Percentiles rank a stretch among this genome's conserved stretches.
Conservation (phyloP, 2,888 invertebrate genomes). For the Tubulanus polymorphus region DNA sequence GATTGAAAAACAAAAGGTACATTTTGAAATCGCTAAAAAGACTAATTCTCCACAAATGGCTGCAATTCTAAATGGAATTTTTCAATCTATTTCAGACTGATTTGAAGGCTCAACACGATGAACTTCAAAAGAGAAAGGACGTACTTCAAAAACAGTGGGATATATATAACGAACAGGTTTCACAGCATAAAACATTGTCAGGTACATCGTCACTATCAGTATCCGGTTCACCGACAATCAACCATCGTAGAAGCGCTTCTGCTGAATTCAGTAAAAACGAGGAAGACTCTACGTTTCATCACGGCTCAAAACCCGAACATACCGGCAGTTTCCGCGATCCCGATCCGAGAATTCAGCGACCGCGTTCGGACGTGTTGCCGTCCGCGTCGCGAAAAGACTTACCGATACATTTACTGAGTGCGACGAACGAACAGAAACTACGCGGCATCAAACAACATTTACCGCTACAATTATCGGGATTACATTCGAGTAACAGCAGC, state of each 20-base stretch:
- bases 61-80: background rate
- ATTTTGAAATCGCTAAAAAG: slow-evolving; percentile 4
- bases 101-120: slow-evolving; percentile 84
- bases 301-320: slow-evolving; percentile 23
- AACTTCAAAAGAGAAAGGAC: slow-evolving; percentile 82
- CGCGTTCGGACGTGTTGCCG: background rate
- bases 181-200: slow-evolving; percentile 9
- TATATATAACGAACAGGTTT: slow-evolving; percentile 32
- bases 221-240: slow-evolving; percentile 6
- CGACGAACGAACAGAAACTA: slow-evolving; percentile 67
- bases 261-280: slow-evolving; percentile 27
- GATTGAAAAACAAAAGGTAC: slow-evolving; percentile 65
- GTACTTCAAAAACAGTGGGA: slow-evolving; percentile 67
- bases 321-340: slow-evolving; percentile 27
- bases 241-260: slow-evolving; percentile 36
- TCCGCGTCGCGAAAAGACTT: slow-evolving; percentile 42
- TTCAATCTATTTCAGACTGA: slow-evolving; percentile 79
- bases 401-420: slow-evolving; percentile 71
- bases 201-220: background rate
- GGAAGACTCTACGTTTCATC: slow-evolving; percentile 25
- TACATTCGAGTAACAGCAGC: too few species aligned
- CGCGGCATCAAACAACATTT: slow-evolving; percentile 79
- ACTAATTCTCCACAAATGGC: background rate
- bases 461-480: slow-evolving; percentile 79
- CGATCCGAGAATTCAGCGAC: background rate